Evolutionary conservation across 1,140 invertebrate genomes (phyloP).

Genomic region (Lysiphlebus fabarum): DNA sequence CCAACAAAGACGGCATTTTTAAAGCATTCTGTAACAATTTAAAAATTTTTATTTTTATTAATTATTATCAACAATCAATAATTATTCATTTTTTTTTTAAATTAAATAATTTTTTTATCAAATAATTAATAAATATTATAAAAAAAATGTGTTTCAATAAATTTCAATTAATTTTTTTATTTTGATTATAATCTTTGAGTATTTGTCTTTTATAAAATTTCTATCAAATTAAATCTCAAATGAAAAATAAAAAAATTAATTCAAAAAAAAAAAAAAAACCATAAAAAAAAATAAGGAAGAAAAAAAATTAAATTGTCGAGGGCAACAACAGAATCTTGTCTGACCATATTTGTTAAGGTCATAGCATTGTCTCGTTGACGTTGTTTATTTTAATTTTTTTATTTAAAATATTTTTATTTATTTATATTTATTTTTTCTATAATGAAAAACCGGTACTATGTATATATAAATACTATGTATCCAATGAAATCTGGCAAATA

Average conservation of each 20-base stretch:
- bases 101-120: too few species aligned
- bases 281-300: background rate
- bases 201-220: too few species aligned
- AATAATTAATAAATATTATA: background rate
- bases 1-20: conserved; percentile 77
- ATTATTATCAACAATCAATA: too few species aligned
- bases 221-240: background rate
- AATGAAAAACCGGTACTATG: conserved; percentile 33
- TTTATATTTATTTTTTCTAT: conserved; percentile 7
- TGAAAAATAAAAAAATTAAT: too few species aligned
- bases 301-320: conserved; percentile 14
- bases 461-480: conserved; percentile 9
- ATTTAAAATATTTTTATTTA: too few species aligned
- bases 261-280: too few species aligned
- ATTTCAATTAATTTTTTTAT: too few species aligned
- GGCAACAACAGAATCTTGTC: conserved; percentile 31
- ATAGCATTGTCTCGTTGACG: conserved; percentile 32
- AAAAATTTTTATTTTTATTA: background rate
- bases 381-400: conserved; percentile 23
- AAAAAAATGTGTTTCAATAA: too few species aligned
- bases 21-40: conserved; percentile 48
- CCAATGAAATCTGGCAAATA: too few species aligned
- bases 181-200: too few species aligned
- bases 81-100: too few species aligned
- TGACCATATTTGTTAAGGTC: conserved; percentile 44